Evolutionary conservation across 2,888 invertebrate species (phyloP), one percentile per base, ranked within the genome.

Genomic region (Cephus runcator): DNA sequence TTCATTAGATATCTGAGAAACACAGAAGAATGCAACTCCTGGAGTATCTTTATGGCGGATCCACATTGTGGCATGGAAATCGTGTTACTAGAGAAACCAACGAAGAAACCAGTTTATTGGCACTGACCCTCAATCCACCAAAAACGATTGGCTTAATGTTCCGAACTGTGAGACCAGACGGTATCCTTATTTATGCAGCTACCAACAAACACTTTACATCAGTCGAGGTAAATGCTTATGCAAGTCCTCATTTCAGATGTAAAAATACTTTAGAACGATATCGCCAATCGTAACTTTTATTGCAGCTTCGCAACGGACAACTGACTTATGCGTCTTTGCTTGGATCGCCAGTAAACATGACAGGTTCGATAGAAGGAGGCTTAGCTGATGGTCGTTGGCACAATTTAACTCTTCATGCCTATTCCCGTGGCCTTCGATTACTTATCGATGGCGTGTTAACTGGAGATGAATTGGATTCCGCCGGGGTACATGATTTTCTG

Each of bases 321-420:
- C 92, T 98, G 40, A 93, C 95, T 68, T 98, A 98, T 88, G 95
- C 94, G 40, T 97, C 98, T 4, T 95, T 95, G 88, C 94, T 97
- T 85, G 95, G 96, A 77, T 94, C 94, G 11, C 92, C 95, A 0
- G 96, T 98, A 0, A 97, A 97, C 88, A 97, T 98, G 96, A 96
- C 96, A 1, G 94, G 95, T 80, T 90, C 93, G 1, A 93, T 94
- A 82, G 93, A 94, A 71, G 92, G 92, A 73, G 92, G 92, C 74
- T 92, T 98, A 1, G 93, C 95, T 15, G 97, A 98, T 92, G 98
- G 98, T 6, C 93, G 93, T 76, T 98, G 98, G 98, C 98, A 98
- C 90, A 97, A 97, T 88, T 92, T 98, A 6, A 97, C 96, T 0
- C 91, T 98, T 73, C 93, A 94, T 79, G 94, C 96, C 0, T 93